phyloP scores from a whole-genome alignment of 2,113 vertebrate species.

The Ifrita kowaldi region DNA sequence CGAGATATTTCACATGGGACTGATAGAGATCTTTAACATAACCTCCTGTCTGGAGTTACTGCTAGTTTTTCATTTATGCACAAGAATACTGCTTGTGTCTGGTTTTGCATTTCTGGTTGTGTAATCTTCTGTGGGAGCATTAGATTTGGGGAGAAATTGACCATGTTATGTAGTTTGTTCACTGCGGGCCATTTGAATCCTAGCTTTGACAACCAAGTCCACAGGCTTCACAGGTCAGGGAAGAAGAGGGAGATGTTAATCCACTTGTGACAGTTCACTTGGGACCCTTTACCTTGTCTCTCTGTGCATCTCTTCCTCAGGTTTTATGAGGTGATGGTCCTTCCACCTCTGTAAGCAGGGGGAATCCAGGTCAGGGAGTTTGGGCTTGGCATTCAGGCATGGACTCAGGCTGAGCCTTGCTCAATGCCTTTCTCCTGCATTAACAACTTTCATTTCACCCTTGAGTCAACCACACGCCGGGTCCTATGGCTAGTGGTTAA shows the following conservation, averaged over 20 bases:
- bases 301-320: background rate
- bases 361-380: constrained; percentile 19
- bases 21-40: background rate
- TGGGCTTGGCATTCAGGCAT: background rate
- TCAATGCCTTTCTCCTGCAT: background rate
- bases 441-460: background rate
- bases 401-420: background rate
- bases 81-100: background rate
- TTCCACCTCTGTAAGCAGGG: constrained; percentile 10
- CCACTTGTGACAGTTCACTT: background rate
- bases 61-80: background rate
- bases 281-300: background rate
- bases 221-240: background rate
- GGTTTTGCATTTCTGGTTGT: background rate
- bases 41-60: background rate
- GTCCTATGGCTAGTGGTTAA: constrained; percentile 15
- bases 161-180: background rate
- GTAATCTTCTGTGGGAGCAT: background rate
- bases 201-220: background rate
- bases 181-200: background rate
- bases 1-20: background rate
- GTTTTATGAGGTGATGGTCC: constrained; percentile 1
- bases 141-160: background rate
- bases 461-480: background rate
- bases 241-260: background rate